phyloP scores from a whole-genome alignment of 1,140 invertebrate species.

The Drosophila sturtevanti region DNA sequence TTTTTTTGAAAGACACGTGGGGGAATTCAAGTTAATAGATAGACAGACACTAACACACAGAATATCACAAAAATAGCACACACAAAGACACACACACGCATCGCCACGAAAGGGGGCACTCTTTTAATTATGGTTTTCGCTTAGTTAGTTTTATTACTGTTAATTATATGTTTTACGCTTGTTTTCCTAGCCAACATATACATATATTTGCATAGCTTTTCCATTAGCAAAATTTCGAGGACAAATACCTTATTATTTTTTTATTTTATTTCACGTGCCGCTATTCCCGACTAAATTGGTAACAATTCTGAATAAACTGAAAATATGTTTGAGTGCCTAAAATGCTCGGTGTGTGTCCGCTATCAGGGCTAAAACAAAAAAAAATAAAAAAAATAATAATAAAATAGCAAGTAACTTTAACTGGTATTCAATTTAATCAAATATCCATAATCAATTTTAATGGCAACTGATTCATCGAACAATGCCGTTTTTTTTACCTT shows the following conservation, averaged over 20 bases:
- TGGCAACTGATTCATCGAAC: constrained; percentile 59
- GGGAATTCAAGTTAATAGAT: not conserved
- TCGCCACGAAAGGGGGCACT: not conserved
- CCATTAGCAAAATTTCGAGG: constrained; percentile 48
- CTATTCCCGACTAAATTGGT: too few species aligned
- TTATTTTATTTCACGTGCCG: not conserved
- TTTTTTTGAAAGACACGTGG: not conserved
- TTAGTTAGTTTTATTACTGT: constrained; percentile 23
- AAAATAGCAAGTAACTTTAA: constrained; percentile 8
- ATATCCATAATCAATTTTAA: constrained; percentile 39
- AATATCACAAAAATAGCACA: not conserved
- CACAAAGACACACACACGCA: not conserved
- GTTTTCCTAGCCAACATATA: constrained; percentile 22
- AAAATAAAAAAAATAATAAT: not conserved
- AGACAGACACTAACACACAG: not conserved
- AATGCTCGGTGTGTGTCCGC: not conserved
- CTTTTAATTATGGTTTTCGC: constrained; percentile 48
- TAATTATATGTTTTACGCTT: constrained; percentile 54
- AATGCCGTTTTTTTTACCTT: constrained; percentile 6
- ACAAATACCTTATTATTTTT: constrained; percentile 5
- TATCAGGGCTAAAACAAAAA: constrained; percentile 22
- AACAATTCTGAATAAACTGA: not conserved
- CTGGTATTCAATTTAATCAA: constrained; percentile 39
- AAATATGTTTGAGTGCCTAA: not conserved
- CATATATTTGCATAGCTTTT: constrained; percentile 62